Evolutionary conservation across 2,797 vertebrate species (phyloP).

Genomic region (Aulostomus chinensis): DNA sequence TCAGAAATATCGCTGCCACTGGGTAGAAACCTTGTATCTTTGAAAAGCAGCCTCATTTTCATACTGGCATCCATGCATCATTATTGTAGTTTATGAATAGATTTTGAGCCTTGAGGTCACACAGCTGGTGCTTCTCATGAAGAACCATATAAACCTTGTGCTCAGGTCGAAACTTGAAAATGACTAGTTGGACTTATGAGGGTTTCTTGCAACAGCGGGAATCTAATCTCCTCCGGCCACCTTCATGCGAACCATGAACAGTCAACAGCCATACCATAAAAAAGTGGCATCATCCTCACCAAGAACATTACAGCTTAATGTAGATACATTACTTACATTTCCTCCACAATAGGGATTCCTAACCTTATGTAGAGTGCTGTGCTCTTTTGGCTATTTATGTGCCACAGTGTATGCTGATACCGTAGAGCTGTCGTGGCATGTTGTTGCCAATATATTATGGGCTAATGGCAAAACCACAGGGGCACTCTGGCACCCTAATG

Average conservation of each 20-base stretch:
- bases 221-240: slow-evolving; percentile 62
- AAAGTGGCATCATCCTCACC: slow-evolving; percentile 65
- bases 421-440: slow-evolving; percentile 31
- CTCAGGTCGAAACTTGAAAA: slow-evolving; percentile 64
- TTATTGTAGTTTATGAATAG: slow-evolving; percentile 66
- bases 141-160: slow-evolving; percentile 67
- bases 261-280: slow-evolving; percentile 64
- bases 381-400: slow-evolving; percentile 53
- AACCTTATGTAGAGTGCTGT: slow-evolving; percentile 34
- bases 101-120: slow-evolving; percentile 61
- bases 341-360: slow-evolving; percentile 54
- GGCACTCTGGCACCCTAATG: slow-evolving; percentile 63
- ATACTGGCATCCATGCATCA: slow-evolving; percentile 55
- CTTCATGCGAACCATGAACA: slow-evolving; percentile 69
- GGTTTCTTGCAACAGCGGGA: slow-evolving; percentile 54
- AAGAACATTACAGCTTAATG: slow-evolving; percentile 69
- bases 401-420: slow-evolving; percentile 51
- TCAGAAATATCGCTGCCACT: slow-evolving; percentile 62
- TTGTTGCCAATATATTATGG: slow-evolving; percentile 60
- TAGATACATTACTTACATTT: slow-evolving; percentile 70
- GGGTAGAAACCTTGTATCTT: slow-evolving; percentile 59
- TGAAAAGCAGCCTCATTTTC: slow-evolving; percentile 62
- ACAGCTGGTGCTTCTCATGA: slow-evolving; percentile 68
- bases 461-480: slow-evolving; percentile 68
- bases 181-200: slow-evolving; percentile 62